A percentile compares a stretch with the other conserved stretches of the same genome.
phyloP scores from a whole-genome alignment of 2,113 vertebrate species.

The Thamnophis sirtalis region DNA sequence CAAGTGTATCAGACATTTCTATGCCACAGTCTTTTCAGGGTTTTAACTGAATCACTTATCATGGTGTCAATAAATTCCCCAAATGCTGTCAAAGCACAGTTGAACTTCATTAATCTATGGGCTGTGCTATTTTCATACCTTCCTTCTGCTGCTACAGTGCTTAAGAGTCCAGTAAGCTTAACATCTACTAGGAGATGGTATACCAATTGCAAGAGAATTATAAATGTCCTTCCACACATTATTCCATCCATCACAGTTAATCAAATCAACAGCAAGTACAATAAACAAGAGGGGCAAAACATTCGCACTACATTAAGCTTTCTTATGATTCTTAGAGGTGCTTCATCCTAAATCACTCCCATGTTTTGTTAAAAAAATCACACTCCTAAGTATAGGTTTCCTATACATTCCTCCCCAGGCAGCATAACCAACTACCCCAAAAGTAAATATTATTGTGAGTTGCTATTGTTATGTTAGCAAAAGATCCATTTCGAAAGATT shows the following conservation, averaged over 20 bases:
- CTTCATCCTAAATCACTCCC: not conserved
- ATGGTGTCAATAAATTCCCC: not conserved
- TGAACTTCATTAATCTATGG: not conserved
- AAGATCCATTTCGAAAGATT: not conserved
- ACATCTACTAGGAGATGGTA: not conserved
- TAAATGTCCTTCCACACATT: not conserved
- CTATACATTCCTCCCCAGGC: not conserved
- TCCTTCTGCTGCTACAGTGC: too few relatives aligned
- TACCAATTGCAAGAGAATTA: not conserved
- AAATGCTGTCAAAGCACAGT: not conserved
- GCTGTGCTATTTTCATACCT: not conserved
- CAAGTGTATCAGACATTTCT: not conserved
- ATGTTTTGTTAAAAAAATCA: not conserved
- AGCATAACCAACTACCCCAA: not conserved
- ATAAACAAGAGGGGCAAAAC: not conserved
- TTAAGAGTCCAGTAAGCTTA: not conserved
- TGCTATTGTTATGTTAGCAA: not conserved
- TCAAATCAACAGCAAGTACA: not conserved
- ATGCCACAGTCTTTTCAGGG: not conserved
- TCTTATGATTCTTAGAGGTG: not conserved
- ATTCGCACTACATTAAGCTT: not conserved
- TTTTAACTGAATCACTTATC: not conserved
- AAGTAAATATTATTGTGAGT: not conserved
- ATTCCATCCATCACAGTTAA: not conserved
- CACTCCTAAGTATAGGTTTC: not conserved